Percentiles rank a stretch among this genome's conserved stretches.
phyloP scores from a whole-genome alignment of 2,113 vertebrate species.

The Cyanoderma ruficeps region DNA sequence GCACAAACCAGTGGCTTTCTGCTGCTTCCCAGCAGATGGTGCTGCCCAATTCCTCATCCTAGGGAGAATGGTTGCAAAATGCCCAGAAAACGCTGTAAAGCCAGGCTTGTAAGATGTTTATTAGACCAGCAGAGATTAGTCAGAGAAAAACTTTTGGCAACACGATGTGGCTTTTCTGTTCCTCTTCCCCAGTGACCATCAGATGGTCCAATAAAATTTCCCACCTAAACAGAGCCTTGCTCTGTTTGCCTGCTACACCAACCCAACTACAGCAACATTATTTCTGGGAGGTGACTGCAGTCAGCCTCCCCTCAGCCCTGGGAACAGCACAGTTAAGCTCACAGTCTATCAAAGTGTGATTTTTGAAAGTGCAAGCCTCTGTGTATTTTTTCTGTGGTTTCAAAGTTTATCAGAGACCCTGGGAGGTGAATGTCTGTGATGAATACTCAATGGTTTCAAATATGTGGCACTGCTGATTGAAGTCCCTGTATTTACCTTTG shows the following conservation, averaged over 20 bases:
- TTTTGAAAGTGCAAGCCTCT: background rate
- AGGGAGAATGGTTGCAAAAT: background rate
- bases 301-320: background rate
- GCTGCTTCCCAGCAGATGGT: conserved; percentile 58
- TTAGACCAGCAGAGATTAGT: background rate
- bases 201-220: background rate
- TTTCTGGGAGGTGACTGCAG: background rate
- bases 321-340: background rate
- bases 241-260: background rate
- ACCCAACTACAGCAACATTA: background rate
- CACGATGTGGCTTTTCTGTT: background rate
- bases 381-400: background rate
- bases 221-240: background rate
- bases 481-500: background rate
- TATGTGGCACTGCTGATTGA: background rate
- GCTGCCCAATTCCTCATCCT: conserved; percentile 9
- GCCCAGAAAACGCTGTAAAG: background rate
- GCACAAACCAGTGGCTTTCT: background rate
- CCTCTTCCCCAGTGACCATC: background rate
- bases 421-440: background rate
- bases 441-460: background rate
- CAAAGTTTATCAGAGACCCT: background rate
- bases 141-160: background rate
- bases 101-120: background rate
- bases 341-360: background rate